Evolutionary conservation across 2,797 vertebrate genomes (phyloP), one percentile per base, ranked within the genome.

Genomic region (Epinephelus coioides): DNA sequence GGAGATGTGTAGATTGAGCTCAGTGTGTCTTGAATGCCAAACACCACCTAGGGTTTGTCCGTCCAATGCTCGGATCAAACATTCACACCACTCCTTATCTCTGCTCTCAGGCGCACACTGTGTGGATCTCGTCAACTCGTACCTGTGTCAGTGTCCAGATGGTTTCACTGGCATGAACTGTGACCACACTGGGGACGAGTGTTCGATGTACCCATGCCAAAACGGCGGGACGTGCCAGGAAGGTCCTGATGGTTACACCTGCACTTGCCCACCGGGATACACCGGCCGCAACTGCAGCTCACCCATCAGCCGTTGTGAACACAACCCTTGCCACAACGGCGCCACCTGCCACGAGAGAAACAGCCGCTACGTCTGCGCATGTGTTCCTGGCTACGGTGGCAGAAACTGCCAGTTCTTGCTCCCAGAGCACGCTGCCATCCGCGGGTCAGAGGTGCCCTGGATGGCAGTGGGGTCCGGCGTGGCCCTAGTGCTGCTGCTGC

Each of bases 321-420:
- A 99, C 62, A 96, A 96, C 67, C 98, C 97, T 2, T 99, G 98
- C 90, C 98, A 99, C 93, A 99, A 99, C 0, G 97, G 98, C 2
- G 98, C 97, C 86, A 97, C 97, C 57, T 99, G 98, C 95, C 98
- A 99, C 0, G 97, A 99, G 68, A 85, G 97, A 43, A 97, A 96
- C 94, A 96, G 94, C 86, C 97, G 97, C 50, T 99, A 99, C 0
- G 95, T 98, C 73, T 99, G 98, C 0, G 97, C 98, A 6, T 99
- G 98, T 0, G 96, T 96, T 19, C 95, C 92, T 0, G 97, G 97
- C 8, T 99, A 99, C 0, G 98, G 98, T 0, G 98, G 98, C 19
- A 95, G 97, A 68, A 99, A 98, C 92, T 99, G 98, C 88, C 98
- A 99, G 91, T 98, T 99, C 66, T 83, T 99, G 92, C 96, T 99